phyloP scores from a whole-genome alignment of 2,888 invertebrate species.

The Drosophila multiciliata region DNA sequence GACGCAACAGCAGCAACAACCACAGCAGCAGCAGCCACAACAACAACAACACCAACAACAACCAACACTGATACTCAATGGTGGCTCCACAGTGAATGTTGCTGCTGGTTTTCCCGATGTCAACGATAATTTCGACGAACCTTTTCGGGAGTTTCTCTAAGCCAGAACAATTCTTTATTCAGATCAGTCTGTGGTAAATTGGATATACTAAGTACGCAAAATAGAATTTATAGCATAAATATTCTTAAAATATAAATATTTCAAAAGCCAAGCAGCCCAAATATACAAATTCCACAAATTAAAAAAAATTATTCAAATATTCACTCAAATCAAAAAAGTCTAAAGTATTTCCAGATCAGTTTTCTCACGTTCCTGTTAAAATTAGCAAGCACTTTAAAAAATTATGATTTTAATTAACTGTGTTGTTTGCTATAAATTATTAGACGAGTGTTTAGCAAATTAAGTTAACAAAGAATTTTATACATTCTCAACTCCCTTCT shows the following conservation, averaged over 20 bases:
- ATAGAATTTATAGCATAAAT: constrained; percentile 55
- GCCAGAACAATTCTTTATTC: background rate
- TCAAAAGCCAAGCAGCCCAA: background rate
- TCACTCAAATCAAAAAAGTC: constrained; percentile 1
- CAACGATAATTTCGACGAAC: constrained; percentile 84
- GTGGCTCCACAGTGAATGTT: constrained; percentile 42
- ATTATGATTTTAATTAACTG: background rate
- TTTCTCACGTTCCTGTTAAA: constrained; percentile 4
- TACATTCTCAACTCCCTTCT: background rate
- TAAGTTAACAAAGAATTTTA: background rate
- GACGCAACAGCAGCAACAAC: constrained; percentile 41
- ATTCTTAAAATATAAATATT: background rate
- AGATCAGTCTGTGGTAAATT: constrained; percentile 54
- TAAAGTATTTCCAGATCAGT: background rate
- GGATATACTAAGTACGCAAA: constrained; percentile 36
- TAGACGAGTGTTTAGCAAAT: background rate
- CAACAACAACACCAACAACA: constrained; percentile 38
- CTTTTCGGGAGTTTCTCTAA: constrained; percentile 84
- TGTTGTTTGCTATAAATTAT: background rate
- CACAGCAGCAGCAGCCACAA: constrained; percentile 27
- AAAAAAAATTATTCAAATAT: background rate
- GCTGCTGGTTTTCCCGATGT: constrained; percentile 72
- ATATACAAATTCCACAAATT: constrained; percentile 5
- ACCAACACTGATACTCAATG: constrained; percentile 71
- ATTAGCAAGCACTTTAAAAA: constrained; percentile 2